Evolutionary conservation across 2,113 vertebrate genomes (phyloP).

Genomic region (Chionodraco myersi): DNA sequence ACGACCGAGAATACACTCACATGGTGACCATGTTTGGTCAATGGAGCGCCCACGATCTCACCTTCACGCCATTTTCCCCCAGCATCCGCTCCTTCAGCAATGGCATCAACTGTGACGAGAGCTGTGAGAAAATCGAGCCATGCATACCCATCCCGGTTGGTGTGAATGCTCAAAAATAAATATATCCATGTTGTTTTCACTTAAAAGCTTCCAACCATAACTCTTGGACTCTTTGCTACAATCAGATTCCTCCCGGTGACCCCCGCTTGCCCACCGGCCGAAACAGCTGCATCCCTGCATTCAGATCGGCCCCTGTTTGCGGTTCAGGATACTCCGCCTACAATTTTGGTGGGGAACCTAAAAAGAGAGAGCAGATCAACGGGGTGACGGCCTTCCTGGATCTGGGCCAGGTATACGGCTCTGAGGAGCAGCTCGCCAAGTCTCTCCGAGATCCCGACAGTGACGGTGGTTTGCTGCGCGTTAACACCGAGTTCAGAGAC

Average conservation of each 20-base stretch:
- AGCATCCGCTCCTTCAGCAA: conserved; percentile 84
- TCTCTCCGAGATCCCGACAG: too few relatives aligned
- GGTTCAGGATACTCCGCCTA: conserved; percentile 62
- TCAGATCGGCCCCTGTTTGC: conserved; percentile 85
- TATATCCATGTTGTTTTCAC: not conserved
- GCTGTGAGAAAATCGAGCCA: conserved; percentile 84
- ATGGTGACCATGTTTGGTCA: conserved; percentile 92
- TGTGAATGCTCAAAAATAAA: conserved; percentile 2
- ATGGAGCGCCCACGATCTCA: conserved; percentile 90
- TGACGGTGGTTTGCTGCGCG: too few relatives aligned
- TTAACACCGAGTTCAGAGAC: too few relatives aligned
- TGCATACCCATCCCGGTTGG: conserved; percentile 92
- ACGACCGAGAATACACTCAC: conserved; percentile 80
- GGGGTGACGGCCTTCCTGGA: conserved; percentile 82
- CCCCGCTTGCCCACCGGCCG: too few relatives aligned
- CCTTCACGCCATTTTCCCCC: conserved; percentile 85
- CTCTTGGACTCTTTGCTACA: not conserved
- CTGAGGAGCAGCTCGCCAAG: conserved; percentile 70
- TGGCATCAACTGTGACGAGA: conserved; percentile 82
- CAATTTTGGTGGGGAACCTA: conserved; percentile 73
- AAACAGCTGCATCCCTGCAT: conserved; percentile 86
- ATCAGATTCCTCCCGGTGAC: too few relatives aligned
- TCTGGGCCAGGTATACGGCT: conserved; percentile 81
- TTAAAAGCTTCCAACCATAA: not conserved
- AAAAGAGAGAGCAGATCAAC: conserved; percentile 83